These are phyloP conservation scores for Cyaniris semiargus DNA, from an alignment of 2,888 invertebrate species.

Conservation along the genomic window DNA sequence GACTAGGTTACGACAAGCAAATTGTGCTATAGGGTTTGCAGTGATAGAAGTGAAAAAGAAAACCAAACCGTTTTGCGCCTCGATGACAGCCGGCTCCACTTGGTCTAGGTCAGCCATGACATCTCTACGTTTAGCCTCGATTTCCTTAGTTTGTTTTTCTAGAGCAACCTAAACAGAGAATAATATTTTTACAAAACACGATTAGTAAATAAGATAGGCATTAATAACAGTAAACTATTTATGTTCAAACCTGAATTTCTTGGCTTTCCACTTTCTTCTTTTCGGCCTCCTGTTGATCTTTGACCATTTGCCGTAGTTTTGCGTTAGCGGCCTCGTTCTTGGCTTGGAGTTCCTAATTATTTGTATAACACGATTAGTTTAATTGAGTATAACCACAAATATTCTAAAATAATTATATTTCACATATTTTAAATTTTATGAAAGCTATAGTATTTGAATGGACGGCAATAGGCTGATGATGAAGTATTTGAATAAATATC, in stretches of 20 bases:
- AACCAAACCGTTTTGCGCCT: constrained; percentile 95
- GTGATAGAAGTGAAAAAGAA: constrained; percentile 42
- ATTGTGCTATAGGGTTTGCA: not conserved
- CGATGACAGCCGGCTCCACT: constrained; percentile 99
- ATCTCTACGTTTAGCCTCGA: constrained; percentile 94
- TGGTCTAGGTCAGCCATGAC: constrained; percentile 98
- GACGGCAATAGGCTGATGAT: too few species aligned
- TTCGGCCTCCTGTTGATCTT: constrained; percentile 99
- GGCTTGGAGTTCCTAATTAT: constrained; percentile 88
- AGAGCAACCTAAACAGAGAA: constrained; percentile 75
- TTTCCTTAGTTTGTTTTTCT: constrained; percentile 94
- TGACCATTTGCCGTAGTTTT: constrained; percentile 99
- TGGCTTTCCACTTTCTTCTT: constrained; percentile 99
- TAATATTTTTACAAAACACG: constrained; percentile 24
- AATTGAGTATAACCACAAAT: too few species aligned
- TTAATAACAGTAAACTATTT: constrained; percentile 33
- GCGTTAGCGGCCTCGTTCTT: constrained; percentile 99
- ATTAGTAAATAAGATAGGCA: not conserved
- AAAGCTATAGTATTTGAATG: too few species aligned
- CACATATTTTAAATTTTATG: too few species aligned
- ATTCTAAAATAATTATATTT: too few species aligned
- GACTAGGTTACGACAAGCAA: constrained; percentile 17
- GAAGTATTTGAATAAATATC: too few species aligned
- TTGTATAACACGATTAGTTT: too few species aligned
- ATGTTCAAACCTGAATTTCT: constrained; percentile 87